phyloP scores from a whole-genome alignment of 2,888 invertebrate species.

The Amphipyra tragopoginis region DNA sequence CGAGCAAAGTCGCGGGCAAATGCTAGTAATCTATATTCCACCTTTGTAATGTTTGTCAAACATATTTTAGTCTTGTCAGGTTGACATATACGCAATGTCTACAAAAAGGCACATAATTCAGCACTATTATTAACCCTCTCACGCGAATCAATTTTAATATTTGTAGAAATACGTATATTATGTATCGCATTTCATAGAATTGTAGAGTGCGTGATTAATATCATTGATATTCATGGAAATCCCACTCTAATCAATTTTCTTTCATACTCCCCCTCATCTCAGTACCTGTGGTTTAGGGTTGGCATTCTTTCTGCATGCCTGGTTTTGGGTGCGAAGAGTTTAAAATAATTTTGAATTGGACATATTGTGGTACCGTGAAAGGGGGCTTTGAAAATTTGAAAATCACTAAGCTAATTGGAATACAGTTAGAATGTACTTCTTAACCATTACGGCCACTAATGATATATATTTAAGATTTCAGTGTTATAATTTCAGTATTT shows the following conservation, averaged over 20 bases:
- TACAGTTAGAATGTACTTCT: too few species aligned
- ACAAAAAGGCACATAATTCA: background rate
- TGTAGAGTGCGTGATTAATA: slow-evolving; percentile 59
- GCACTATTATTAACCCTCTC: slow-evolving; percentile 6
- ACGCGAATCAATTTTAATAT: slow-evolving; percentile 8
- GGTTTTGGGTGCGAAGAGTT: slow-evolving; percentile 4
- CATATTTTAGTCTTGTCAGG: too few species aligned
- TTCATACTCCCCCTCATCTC: slow-evolving; percentile 26
- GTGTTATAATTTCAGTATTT: too few species aligned
- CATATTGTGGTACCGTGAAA: background rate
- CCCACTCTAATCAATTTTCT: slow-evolving; percentile 56
- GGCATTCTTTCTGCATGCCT: background rate
- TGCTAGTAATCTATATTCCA: too few species aligned
- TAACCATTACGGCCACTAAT: too few species aligned
- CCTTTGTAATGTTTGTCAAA: too few species aligned
- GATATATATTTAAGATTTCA: too few species aligned
- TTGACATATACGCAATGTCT: too few species aligned
- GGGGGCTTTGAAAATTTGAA: too few species aligned
- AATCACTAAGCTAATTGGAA: too few species aligned
- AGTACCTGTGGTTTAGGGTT: slow-evolving; percentile 23
- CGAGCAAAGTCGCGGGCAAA: too few species aligned
- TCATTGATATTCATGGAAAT: slow-evolving; percentile 68
- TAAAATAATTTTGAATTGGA: background rate
- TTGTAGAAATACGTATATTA: slow-evolving; percentile 2
- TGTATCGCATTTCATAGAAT: slow-evolving; percentile 1